Evolutionary conservation across 2,888 invertebrate genomes (phyloP), one percentile per base, ranked within the genome.

Genomic region (Chydorus sphaericus): DNA sequence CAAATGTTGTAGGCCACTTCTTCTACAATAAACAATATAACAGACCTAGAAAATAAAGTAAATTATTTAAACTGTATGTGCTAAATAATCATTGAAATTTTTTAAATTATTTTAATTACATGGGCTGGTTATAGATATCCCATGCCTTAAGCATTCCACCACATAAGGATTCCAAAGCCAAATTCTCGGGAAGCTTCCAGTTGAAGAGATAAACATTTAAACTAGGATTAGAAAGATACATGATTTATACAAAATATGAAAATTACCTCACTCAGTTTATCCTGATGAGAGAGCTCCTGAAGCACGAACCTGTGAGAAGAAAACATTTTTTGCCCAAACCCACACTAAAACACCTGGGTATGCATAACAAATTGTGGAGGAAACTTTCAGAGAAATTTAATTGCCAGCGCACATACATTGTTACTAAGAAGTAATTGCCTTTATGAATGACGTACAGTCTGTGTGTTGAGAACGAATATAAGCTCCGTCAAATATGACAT

Each of bases 1-100:
- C 88, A 87, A 61, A 94, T 87, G 68, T 98, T 98, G 67, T 85
- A 85, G 0, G 91, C 86, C 1, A 83, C 73, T 66, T 88, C 83
- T 71, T 92, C 91, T 5, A 94, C 82, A 23, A 97, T 76, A 68
- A 97, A 89, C 59, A 97, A 69, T 31, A 97, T 81, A 2, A 83
- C 80, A 1, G 92, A 81, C 2, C 79, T 79, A 61, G 2, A 14
- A 38, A 30, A 14, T 18, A 51, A 54, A 11, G 18, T 11, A 36
- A 18, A 20, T 31, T 10, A 23, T 44, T 29, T 20, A 26, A 11
- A 48, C 8, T n/a, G n/a, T n/a, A n/a, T n/a, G n/a, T n/a, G n/a
- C n/a, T n/a, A n/a, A 16, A 10, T 11, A 37, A n/a, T 23, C 30
- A 3, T 18, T 1, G n/a, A n/a, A n/a, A n/a, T n/a, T n/a, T n/a